phyloP scores from a whole-genome alignment of 1,140 invertebrate genomes.

The Ptiloglossa arizonensis region DNA sequence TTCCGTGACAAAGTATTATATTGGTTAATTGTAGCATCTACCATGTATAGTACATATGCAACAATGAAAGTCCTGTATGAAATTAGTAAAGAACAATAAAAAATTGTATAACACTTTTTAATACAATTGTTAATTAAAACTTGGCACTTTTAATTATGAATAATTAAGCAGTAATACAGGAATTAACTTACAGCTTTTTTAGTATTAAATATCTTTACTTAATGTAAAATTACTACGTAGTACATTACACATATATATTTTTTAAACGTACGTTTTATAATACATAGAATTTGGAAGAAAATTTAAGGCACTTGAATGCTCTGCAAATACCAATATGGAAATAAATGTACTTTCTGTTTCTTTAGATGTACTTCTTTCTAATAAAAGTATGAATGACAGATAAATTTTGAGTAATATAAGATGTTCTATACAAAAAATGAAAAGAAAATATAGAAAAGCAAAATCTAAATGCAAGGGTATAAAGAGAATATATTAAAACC shows the following conservation, averaged over 20 bases:
- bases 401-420: not conserved
- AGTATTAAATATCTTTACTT: constrained; percentile 63
- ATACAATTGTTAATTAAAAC: not conserved
- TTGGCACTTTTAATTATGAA: constrained; percentile 12
- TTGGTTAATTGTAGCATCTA: constrained; percentile 74
- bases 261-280: constrained; percentile 37
- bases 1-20: constrained; percentile 83
- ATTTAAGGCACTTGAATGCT: constrained; percentile 69
- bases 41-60: not conserved
- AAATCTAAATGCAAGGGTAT: constrained; percentile 46
- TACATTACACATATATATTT: constrained; percentile 59
- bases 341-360: constrained; percentile 27
- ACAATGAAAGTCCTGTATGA: not conserved
- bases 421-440: not conserved
- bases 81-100: not conserved
- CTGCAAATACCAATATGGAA: constrained; percentile 55
- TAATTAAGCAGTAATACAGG: not conserved
- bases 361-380: not conserved
- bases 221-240: constrained; percentile 68
- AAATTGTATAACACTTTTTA: not conserved
- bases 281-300: constrained; percentile 53
- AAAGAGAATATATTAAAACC: constrained; percentile 19
- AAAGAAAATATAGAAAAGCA: constrained; percentile 23
- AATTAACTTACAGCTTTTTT: constrained; percentile 26
- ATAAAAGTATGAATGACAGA: constrained; percentile 3